Base-by-base conservation (phyloP, 1,140 invertebrate species). In the Ostrea denselamellosa region DNA sequence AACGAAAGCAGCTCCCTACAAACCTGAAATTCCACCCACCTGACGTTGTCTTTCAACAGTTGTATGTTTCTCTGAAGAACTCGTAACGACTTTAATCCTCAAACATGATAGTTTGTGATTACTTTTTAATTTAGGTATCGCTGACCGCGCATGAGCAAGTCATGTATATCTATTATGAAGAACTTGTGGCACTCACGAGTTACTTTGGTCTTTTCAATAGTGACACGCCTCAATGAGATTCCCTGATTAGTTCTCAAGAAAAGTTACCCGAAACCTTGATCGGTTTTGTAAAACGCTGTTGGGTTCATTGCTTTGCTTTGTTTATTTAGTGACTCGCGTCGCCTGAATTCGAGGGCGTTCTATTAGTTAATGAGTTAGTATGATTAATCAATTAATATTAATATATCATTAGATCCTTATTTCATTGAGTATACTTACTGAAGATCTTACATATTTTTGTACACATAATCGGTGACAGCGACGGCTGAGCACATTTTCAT, bases 221-320 rank as follows among this genome's bases (percentile, higher is more conserved):
- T 77, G 68, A 34, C 68, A 77, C 68, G 68, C 68, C 28, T 25
- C 68, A 25, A 34, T 14, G 68, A 77, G 22, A 28, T 7, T 34
- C 68, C 7, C 68, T 77, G 68, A 77, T 77, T 77, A 77, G 22
- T 77, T 77, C 68, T 77, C 68, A 77, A 77, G 68, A 8, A 77
- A 25, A 77, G 25, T 77, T 77, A 8, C 25, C 68, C 10, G 28
- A 77, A 77, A 77, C 25, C 68, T 77, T 77, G 25, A 77, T 28
- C 25, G 25, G 5, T 17, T 77, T 77, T 77, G 68, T 14, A 25
- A 77, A 77, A 77, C 68, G 34, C 25, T 62, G 68, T 12, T 25
- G 12, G 3, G 7, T 25, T 34, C 25, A 77, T 77, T 77, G 68
- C 14, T 25, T 34, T 77, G 22, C 2, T 12, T 77, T 77, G 68